phyloP scores from a whole-genome alignment of 2,888 invertebrate genomes.

The Calliphora vomitoria region DNA sequence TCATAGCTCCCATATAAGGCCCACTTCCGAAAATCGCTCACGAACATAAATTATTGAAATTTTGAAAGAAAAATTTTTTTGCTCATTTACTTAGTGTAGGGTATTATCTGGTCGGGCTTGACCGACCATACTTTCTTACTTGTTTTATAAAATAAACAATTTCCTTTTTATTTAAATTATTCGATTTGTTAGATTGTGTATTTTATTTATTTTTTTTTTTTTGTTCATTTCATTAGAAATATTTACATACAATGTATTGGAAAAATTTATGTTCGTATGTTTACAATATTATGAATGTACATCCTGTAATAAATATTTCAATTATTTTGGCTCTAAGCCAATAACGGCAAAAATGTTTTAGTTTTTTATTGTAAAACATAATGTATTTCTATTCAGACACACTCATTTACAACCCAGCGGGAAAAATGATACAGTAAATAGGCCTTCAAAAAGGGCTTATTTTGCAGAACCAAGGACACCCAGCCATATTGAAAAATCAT shows the following conservation, averaged over 20 bases:
- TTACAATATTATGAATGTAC: slow-evolving; percentile 51
- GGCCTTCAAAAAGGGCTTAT: too few species aligned
- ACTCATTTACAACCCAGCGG: neutral
- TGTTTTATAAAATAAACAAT: slow-evolving; percentile 54
- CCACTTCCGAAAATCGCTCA: too few species aligned
- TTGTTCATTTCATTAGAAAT: slow-evolving; percentile 16
- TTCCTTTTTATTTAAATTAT: slow-evolving; percentile 54
- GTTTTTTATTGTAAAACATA: slow-evolving; percentile 51
- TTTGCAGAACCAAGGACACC: too few species aligned
- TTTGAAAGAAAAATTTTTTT: too few species aligned
- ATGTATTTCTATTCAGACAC: slow-evolving; percentile 10
- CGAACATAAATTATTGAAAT: too few species aligned
- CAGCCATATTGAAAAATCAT: too few species aligned
- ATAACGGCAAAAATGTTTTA: slow-evolving; percentile 60
- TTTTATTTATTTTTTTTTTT: neutral
- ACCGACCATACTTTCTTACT: too few species aligned
- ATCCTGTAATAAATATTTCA: slow-evolving; percentile 71
- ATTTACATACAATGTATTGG: slow-evolving; percentile 26
- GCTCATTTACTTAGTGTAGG: too few species aligned
- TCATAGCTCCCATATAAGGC: too few species aligned
- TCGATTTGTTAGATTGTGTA: neutral
- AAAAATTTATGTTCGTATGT: slow-evolving; percentile 39
- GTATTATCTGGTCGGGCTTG: too few species aligned
- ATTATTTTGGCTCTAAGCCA: slow-evolving; percentile 67
- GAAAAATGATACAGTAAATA: too few species aligned